A percentile compares a stretch with the other conserved stretches of the same genome.
These are phyloP conservation scores for Macropodus opercularis DNA, from an alignment of 2,797 vertebrate species.

Conservation along the genomic window DNA sequence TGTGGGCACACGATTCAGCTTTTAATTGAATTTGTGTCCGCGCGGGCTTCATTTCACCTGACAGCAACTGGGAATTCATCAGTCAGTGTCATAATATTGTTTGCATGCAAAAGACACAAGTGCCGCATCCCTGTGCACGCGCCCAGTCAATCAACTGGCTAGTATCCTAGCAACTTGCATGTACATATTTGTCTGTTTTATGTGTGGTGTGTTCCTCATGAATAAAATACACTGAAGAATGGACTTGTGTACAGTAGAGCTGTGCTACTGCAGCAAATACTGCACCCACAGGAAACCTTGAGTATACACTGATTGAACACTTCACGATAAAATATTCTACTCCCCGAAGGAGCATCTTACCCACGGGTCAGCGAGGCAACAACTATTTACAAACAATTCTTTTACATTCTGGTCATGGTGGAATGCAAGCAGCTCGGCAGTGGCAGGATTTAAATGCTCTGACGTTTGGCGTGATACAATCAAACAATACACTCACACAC, in stretches of 20 bases:
- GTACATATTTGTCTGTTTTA: constrained; percentile 7
- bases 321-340: constrained; percentile 42
- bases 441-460: constrained; percentile 5
- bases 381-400: constrained; percentile 42
- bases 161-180: constrained; percentile 45
- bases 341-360: constrained; percentile 43
- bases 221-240: constrained; percentile 18
- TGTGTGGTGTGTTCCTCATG: background rate
- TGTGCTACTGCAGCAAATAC: constrained; percentile 29
- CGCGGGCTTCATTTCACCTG: constrained; percentile 40
- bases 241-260: constrained; percentile 3
- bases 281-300: constrained; percentile 36
- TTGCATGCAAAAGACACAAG: constrained; percentile 35
- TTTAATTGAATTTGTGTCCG: constrained; percentile 60
- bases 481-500: constrained; percentile 26
- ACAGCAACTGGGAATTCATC: constrained; percentile 36
- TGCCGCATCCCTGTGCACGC: constrained; percentile 22
- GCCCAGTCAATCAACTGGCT: constrained; percentile 21
- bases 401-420: constrained; percentile 25
- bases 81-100: constrained; percentile 46
- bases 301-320: constrained; percentile 39
- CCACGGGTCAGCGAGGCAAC: constrained; percentile 50
- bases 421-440: constrained; percentile 22
- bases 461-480: constrained; percentile 32
- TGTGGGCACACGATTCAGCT: constrained; percentile 18